Conservation (phyloP, 2,113 vertebrate species). For the Romanogobio albipinnatus region DNA sequence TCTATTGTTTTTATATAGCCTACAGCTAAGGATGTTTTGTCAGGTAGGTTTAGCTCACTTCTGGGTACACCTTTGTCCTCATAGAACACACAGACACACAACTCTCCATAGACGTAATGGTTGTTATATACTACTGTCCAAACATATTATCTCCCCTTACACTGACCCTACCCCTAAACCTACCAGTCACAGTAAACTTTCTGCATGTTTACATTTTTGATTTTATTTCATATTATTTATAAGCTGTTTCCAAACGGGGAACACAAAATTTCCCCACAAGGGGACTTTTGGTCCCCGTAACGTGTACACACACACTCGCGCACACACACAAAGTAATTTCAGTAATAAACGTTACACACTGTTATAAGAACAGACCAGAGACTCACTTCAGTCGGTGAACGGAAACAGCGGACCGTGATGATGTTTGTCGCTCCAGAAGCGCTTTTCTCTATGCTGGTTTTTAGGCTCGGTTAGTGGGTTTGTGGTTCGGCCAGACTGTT, state of each 20-base stretch:
- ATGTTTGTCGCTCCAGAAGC: background rate
- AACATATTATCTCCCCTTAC: too few relatives aligned
- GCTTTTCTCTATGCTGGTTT: background rate
- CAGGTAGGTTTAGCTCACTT: background rate
- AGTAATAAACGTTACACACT: background rate
- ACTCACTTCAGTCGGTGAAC: slow-evolving; percentile 64
- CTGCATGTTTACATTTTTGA: too few relatives aligned
- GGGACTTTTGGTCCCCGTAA: too few relatives aligned
- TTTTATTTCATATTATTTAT: too few relatives aligned
- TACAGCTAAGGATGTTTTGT: background rate
- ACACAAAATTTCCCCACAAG: too few relatives aligned
- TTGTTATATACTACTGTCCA: too few relatives aligned
- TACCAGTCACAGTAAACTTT: too few relatives aligned
- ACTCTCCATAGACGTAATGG: too few relatives aligned
- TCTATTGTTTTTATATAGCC: background rate
- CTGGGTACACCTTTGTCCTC: background rate
- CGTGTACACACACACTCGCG: too few relatives aligned
- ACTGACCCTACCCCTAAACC: too few relatives aligned
- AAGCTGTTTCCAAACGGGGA: too few relatives aligned
- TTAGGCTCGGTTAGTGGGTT: background rate
- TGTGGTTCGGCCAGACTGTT: slow-evolving; percentile 34
- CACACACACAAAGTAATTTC: background rate
- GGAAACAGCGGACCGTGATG: background rate
- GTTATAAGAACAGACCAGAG: too few relatives aligned
- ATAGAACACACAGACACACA: background rate